Percentiles rank a stretch among this genome's conserved stretches.
phyloP scores from a whole-genome alignment of 2,888 invertebrate genomes.

The Balanococcus diminutus region DNA sequence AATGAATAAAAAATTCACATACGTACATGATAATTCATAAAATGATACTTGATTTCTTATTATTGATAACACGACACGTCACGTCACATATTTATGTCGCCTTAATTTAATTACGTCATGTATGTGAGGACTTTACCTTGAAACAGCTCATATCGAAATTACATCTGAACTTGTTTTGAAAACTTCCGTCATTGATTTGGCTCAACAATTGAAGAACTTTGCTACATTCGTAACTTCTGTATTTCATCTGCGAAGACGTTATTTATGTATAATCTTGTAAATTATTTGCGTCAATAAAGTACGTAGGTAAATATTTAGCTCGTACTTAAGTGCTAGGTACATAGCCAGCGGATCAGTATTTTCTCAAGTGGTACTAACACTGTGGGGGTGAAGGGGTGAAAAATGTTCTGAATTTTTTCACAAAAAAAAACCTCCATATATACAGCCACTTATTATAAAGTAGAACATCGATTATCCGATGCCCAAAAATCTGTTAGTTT shows the following conservation, averaged over 20 bases:
- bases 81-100: too few relatives aligned
- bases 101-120: slow-evolving; percentile 22
- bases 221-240: slow-evolving; percentile 65
- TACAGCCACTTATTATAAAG: too few relatives aligned
- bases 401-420: too few relatives aligned
- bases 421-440: too few relatives aligned
- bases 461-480: too few relatives aligned
- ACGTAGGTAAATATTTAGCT: not conserved
- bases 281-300: not conserved
- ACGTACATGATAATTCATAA: too few relatives aligned
- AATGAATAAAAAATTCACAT: too few relatives aligned
- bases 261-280: not conserved
- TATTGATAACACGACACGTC: too few relatives aligned
- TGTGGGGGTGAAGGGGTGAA: too few relatives aligned
- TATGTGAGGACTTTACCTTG: slow-evolving; percentile 59
- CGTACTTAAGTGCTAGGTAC: not conserved
- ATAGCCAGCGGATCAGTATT: not conserved
- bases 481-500: too few relatives aligned
- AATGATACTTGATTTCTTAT: too few relatives aligned
- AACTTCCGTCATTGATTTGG: slow-evolving; percentile 63
- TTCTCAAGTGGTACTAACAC: too few relatives aligned
- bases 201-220: slow-evolving; percentile 64
- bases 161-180: slow-evolving; percentile 58
- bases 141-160: slow-evolving; percentile 61
- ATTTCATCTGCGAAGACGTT: slow-evolving; percentile 62